Conservation (phyloP, 2,888 invertebrate species). For the Oscheius sp. region DNA sequence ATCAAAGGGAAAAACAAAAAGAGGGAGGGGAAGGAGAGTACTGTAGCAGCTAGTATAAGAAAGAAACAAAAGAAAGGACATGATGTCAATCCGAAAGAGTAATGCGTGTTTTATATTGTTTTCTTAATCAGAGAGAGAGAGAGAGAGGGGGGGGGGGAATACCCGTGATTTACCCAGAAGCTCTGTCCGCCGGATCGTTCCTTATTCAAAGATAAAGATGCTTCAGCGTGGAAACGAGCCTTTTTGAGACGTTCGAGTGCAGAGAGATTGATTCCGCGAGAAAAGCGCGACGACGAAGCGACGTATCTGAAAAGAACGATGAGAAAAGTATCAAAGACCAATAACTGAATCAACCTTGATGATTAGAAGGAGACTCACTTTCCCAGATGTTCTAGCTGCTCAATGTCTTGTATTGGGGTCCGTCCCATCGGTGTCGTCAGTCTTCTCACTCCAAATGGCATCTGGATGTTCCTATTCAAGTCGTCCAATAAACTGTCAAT, state of each 20-base stretch:
- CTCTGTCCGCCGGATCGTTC: slow-evolving; percentile 36
- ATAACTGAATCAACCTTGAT: neutral
- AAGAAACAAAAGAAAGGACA: slow-evolving; percentile 8
- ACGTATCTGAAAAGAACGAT: slow-evolving; percentile 57
- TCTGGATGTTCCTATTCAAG: slow-evolving; percentile 60
- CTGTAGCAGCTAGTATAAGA: neutral
- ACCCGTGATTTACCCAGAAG: slow-evolving; percentile 38
- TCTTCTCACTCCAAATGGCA: slow-evolving; percentile 65
- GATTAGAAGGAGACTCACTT: slow-evolving; percentile 48
- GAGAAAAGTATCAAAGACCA: neutral
- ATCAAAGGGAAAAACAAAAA: neutral
- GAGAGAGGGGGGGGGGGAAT: neutral
- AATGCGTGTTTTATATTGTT: too few relatives aligned
- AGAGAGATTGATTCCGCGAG: slow-evolving; percentile 58
- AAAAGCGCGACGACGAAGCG: slow-evolving; percentile 57
- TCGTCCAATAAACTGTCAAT: slow-evolving; percentile 68
- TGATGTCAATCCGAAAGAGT: too few relatives aligned
- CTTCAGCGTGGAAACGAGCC: slow-evolving; percentile 34
- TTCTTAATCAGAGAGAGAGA: slow-evolving; percentile 4
- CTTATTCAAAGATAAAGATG: slow-evolving; percentile 20
- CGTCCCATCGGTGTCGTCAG: slow-evolving; percentile 67
- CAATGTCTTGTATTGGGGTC: slow-evolving; percentile 53
- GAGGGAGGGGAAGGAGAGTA: neutral
- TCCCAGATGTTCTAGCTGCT: slow-evolving; percentile 67
- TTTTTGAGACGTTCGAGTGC: slow-evolving; percentile 54